Base-by-base conservation (phyloP, 2,797 vertebrate species). In the Orestias chungarensis region DNA sequence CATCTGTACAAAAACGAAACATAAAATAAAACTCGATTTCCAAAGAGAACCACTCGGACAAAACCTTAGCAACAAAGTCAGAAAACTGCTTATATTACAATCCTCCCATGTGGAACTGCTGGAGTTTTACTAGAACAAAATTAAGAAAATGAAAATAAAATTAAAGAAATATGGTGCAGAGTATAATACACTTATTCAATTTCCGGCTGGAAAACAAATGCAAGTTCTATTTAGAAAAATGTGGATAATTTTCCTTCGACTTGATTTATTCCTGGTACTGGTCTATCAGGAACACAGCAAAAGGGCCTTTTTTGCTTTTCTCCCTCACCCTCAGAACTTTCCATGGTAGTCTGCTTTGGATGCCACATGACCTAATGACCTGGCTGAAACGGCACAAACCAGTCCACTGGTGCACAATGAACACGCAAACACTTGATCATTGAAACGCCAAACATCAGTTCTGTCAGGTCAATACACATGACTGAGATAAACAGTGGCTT, bases 301-400 rank as follows among this genome's bases (percentile, higher is more conserved):
- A 64, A n/a, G 29, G 66, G 0, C 12, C 4, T 6, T 59, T 35
- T 52, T 43, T 29, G 25, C 64, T 33, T 20, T 43, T 50, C 67
- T 46, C 66, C 25, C 46, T n/a, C 50, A 25, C 50, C 46, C 47
- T 25, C 54, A 40, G 84, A 89, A 87, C 72, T 85, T 91, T 90
- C 87, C 88, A 88, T 73, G 50, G 64, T 59, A 4, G 68, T 29
- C 9, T 42, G 81, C 71, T 77, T 70, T 35, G 75, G 76, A 76
- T 62, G 55, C 23, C 8, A 10, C 2, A 0, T 18, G n/a, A 68
- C 67, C 23, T 67, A 47, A 75, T 75, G 76, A 79, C 74, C 73
- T 74, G 72, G 90, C 88, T 88, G 89, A 89, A 66, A 66, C 69
- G 84, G 85, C 87, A 89, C 81, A 91, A 86, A 82, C 75, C 83